Percentiles rank a stretch among this genome's conserved stretches.
phyloP scores from a whole-genome alignment of 2,113 vertebrate species.

The Pelobates fuscus region DNA sequence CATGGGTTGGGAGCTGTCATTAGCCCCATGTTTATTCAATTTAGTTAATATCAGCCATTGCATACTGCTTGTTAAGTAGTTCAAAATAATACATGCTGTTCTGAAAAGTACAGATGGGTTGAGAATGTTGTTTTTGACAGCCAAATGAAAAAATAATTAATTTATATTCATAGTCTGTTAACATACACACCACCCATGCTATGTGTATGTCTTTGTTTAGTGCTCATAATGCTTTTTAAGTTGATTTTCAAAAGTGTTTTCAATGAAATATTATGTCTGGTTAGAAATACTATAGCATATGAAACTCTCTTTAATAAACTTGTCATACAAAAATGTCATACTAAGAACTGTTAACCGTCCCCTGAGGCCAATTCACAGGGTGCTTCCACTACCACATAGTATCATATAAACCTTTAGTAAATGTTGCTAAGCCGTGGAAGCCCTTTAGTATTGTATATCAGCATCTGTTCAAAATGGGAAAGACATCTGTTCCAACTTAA shows the following conservation, averaged over 20 bases:
- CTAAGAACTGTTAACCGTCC: not conserved
- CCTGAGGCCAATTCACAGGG: not conserved
- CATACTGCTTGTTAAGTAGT: too few relatives aligned
- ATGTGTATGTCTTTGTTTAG: not conserved
- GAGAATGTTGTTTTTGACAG: too few relatives aligned
- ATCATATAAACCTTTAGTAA: conserved; percentile 8
- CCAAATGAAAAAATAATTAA: too few relatives aligned
- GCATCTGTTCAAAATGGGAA: conserved; percentile 16
- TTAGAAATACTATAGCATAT: not conserved
- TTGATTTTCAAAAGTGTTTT: not conserved
- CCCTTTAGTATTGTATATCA: conserved; percentile 18
- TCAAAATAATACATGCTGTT: too few relatives aligned
- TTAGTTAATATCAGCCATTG: too few relatives aligned
- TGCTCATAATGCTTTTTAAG: not conserved
- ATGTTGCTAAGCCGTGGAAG: conserved; percentile 9
- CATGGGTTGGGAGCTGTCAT: too few relatives aligned
- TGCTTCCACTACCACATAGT: not conserved
- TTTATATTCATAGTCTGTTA: too few relatives aligned
- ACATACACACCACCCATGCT: not conserved
- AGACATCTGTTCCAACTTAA: conserved; percentile 35
- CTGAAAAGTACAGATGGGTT: too few relatives aligned
- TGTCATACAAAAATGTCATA: not conserved
- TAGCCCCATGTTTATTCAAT: too few relatives aligned
- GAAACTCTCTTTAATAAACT: not conserved
- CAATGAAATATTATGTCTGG: not conserved